phyloP scores from a whole-genome alignment of 2,113 vertebrate species.

The Cichladusa arquata region DNA sequence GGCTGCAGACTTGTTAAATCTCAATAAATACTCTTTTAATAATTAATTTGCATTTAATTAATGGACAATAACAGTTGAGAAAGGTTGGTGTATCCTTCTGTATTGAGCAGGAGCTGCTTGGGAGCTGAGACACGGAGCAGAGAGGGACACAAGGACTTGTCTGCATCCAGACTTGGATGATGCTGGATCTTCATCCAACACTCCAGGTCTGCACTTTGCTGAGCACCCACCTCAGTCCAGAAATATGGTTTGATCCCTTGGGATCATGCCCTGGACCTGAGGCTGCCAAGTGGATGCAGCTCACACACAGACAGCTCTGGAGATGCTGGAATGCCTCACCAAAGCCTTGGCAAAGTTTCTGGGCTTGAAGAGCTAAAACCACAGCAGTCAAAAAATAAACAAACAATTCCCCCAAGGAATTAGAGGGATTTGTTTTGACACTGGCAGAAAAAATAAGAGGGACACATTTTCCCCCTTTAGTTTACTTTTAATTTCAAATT shows the following conservation, averaged over 20 bases:
- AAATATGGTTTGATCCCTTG: not conserved
- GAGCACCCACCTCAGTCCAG: not conserved
- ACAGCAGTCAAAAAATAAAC: not conserved
- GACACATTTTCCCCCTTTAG: not conserved
- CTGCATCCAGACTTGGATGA: not conserved
- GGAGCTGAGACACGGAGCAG: not conserved
- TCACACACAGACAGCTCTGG: not conserved
- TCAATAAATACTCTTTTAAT: constrained; percentile 70
- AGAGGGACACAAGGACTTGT: not conserved
- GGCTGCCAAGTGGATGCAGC: not conserved
- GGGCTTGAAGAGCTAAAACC: not conserved
- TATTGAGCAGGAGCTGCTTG: not conserved
- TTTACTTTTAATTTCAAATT: constrained; percentile 50
- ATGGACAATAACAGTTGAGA: constrained; percentile 31
- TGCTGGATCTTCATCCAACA: not conserved
- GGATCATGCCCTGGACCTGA: not conserved
- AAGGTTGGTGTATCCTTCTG: not conserved
- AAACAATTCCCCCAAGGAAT: not conserved
- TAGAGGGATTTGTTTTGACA: not conserved
- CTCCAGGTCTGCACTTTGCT: not conserved
- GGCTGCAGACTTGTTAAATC: constrained; percentile 46
- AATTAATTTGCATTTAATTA: constrained; percentile 72
- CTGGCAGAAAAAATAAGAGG: not conserved
- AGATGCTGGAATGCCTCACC: not conserved
- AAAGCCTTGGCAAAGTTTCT: not conserved